phyloP scores from a whole-genome alignment of 1,140 invertebrate genomes.

The Pseudachorutes palmiensis region DNA sequence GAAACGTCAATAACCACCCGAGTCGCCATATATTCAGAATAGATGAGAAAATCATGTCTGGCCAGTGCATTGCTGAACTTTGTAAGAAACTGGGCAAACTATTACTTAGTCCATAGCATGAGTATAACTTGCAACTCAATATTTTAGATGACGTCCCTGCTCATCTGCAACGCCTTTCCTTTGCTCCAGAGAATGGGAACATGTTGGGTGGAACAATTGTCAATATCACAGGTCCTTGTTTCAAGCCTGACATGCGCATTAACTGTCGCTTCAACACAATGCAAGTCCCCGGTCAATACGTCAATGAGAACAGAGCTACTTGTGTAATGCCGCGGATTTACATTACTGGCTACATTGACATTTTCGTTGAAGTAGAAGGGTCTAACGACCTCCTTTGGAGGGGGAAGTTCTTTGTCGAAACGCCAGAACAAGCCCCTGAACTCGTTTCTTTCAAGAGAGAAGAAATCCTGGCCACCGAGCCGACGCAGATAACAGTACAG shows the following conservation, averaged over 20 bases:
- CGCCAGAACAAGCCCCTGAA: slow-evolving; percentile 71
- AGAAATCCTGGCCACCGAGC: slow-evolving; percentile 59
- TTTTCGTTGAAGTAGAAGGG: slow-evolving; percentile 71
- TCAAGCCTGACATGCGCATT: slow-evolving; percentile 61
- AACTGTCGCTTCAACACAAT: slow-evolving; percentile 66
- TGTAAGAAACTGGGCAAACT: slow-evolving; percentile 41
- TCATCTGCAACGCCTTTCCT: slow-evolving; percentile 61
- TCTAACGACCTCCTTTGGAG: slow-evolving; percentile 80
- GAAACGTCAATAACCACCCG: slow-evolving; percentile 76
- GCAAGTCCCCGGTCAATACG: slow-evolving; percentile 60
- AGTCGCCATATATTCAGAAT: slow-evolving; percentile 89
- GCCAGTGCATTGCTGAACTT: slow-evolving; percentile 59
- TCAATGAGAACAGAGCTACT: slow-evolving; percentile 71
- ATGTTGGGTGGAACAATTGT: slow-evolving; percentile 92
- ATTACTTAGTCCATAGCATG: slow-evolving; percentile 6
- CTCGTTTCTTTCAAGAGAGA: slow-evolving; percentile 67
- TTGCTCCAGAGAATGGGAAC: slow-evolving; percentile 86
- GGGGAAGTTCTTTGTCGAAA: slow-evolving; percentile 84
- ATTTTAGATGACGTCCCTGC: slow-evolving; percentile 32
- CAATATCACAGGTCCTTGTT: slow-evolving; percentile 90
- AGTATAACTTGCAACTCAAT: neutral
- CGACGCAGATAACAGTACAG: slow-evolving; percentile 62
- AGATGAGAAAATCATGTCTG: slow-evolving; percentile 86
- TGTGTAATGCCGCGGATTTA: slow-evolving; percentile 81
- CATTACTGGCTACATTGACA: slow-evolving; percentile 81